Evolutionary conservation across 2,113 vertebrate species (phyloP).

Genomic region (Ptyas mucosa): DNA sequence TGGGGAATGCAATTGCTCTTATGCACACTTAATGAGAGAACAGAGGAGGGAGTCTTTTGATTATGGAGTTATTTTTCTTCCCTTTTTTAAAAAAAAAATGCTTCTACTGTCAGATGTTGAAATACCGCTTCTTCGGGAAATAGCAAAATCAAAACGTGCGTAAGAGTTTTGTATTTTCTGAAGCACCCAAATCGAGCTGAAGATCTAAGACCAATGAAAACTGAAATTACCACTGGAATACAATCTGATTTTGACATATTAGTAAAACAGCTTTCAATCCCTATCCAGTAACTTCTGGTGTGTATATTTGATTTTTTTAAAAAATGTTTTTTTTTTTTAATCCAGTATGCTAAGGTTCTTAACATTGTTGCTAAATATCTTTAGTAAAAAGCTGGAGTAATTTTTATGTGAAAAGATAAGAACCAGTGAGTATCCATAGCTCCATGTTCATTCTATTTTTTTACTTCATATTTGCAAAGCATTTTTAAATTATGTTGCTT

Average conservation of each 20-base stretch:
- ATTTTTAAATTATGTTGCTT: constrained; percentile 75
- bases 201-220: constrained; percentile 18
- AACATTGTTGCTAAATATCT: constrained; percentile 80
- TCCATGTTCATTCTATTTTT: constrained; percentile 85
- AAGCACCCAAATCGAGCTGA: not conserved
- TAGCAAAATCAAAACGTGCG: not conserved
- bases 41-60: constrained; percentile 20
- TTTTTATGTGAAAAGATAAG: constrained; percentile 83
- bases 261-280: constrained; percentile 36
- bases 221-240: constrained; percentile 8
- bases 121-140: not conserved
- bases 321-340: constrained; percentile 36
- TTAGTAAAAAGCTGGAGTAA: constrained; percentile 89
- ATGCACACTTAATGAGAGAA: constrained; percentile 4
- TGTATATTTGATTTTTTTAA: constrained; percentile 52
- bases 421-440: constrained; percentile 94
- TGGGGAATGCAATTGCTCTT: not conserved
- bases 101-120: constrained; percentile 7
- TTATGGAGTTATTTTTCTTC: not conserved
- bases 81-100: not conserved
- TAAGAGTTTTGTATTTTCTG: not conserved
- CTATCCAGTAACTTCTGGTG: constrained; percentile 46
- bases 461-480: constrained; percentile 72
- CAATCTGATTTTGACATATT: constrained; percentile 37
- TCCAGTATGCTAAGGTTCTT: constrained; percentile 61